Base-by-base conservation (phyloP, 2,888 invertebrate genomes). In the Rhagonycha fulva region DNA sequence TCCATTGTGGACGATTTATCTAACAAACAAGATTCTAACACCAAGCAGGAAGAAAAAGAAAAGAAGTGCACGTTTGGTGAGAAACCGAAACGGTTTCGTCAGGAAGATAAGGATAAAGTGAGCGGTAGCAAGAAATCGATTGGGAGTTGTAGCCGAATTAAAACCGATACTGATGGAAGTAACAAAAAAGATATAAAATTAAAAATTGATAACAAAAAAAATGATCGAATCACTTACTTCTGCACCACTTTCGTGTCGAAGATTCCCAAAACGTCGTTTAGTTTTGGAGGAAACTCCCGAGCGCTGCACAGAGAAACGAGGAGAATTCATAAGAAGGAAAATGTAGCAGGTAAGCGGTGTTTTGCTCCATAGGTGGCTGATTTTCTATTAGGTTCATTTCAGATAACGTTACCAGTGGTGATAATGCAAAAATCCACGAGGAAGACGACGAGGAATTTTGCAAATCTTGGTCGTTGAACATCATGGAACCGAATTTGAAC, bases 211-310 rank as follows among this genome's bases (percentile, higher is more conserved):
- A n/a, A 24, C 11, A 68, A 68, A 11, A 30, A 68, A n/a, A 47
- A 47, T 9, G 47, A 47, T 47, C n/a, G 47, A 9, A 47, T 47
- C 47, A 30, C 19, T 28, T 68, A 68, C 19, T 68, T 68, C 28
- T 23, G 68, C 28, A 68, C 24, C 0, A 28, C 28, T 7, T 14
- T 68, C 5, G 30, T 14, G 14, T 68, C 24, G 9, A 68, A 24
- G 12, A 28, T 68, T 30, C 68, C 68, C 9, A 68, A 68, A 30
- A 68, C 68, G 32, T 68, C 68, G 32, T 68, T 68, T 24, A 68
- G 68, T 10, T 68, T 68, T 2, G 68, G 68, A 9, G 68, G 14
- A 19, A 28, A 28, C 10, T 14, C n/a, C n/a, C 63, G 23, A 19
- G 1, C n/a, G 11, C 9, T 47, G n/a, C 47, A 47, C n/a, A 47